Percentiles rank a stretch among this genome's conserved stretches.
phyloP scores from a whole-genome alignment of 2,113 vertebrate genomes.

The Mustela lutreola region DNA sequence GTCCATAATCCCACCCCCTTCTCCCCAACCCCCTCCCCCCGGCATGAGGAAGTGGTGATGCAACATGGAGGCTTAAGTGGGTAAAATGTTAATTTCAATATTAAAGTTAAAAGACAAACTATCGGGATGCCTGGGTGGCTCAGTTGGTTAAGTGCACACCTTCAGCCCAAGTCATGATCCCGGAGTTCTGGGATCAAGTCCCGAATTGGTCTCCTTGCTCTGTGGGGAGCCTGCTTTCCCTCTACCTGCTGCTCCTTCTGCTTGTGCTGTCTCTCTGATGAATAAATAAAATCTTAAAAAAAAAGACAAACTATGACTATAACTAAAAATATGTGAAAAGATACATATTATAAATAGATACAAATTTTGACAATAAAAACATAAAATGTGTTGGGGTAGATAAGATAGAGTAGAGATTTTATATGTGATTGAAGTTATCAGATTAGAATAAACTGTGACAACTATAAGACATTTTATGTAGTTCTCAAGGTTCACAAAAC shows the following conservation, averaged over 20 bases:
- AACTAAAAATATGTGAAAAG: neutral
- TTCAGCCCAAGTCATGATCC: too few species aligned
- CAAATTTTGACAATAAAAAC: neutral
- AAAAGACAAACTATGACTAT: neutral
- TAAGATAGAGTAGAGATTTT: neutral
- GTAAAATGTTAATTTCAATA: neutral
- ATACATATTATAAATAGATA: neutral
- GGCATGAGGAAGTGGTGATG: too few species aligned
- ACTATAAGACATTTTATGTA: neutral
- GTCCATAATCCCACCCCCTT: too few species aligned
- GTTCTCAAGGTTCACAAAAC: neutral
- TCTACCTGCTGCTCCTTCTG: too few species aligned
- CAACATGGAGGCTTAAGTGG: too few species aligned
- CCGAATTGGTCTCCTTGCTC: too few species aligned
- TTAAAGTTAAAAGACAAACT: neutral
- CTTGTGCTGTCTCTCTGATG: too few species aligned
- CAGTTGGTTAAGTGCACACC: too few species aligned
- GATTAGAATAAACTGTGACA: neutral
- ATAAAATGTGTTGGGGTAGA: neutral
- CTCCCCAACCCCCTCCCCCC: too few species aligned
- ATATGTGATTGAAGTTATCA: neutral
- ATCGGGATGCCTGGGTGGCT: neutral
- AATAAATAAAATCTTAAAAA: too few species aligned
- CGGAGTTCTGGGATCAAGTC: too few species aligned
- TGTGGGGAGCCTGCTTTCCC: too few species aligned